phyloP scores from a whole-genome alignment of 1,140 invertebrate species.

The Antheraea pernyi region DNA sequence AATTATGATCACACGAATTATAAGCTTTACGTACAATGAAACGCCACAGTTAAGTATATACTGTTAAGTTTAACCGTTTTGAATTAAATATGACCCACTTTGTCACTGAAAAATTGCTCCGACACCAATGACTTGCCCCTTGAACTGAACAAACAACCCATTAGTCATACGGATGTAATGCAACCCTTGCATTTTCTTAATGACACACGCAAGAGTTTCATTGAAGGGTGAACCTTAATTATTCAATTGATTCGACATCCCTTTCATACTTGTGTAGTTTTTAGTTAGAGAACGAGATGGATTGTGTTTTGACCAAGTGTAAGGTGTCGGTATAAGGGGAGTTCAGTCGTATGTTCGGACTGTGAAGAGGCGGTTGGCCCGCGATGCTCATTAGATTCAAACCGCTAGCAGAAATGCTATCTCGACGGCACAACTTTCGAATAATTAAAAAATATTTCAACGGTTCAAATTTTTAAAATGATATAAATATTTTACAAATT shows the following conservation, averaged over 20 bases:
- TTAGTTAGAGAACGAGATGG: constrained; percentile 32
- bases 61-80: constrained; percentile 36
- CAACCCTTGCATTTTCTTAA: constrained; percentile 55
- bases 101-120: constrained; percentile 51
- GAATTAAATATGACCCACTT: constrained; percentile 53
- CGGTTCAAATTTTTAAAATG: constrained; percentile 54
- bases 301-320: constrained; percentile 21
- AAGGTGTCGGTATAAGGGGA: constrained; percentile 17
- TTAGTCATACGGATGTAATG: constrained; percentile 40
- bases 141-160: constrained; percentile 46
- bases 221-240: constrained; percentile 62
- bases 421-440: constrained; percentile 70
- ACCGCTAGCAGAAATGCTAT: constrained; percentile 69
- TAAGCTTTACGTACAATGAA: too few relatives aligned
- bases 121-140: constrained; percentile 52
- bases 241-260: constrained; percentile 56
- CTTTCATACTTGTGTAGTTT: constrained; percentile 18
- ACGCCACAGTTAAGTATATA: constrained; percentile 24
- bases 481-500: constrained; percentile 52
- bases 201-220: constrained; percentile 50
- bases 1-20: too few relatives aligned
- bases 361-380: constrained; percentile 52
- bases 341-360: constrained; percentile 54
- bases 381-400: constrained; percentile 59
- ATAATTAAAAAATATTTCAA: constrained; percentile 55